Conservation (phyloP, 1,140 invertebrate species). For the Drosophila simulans region DNA sequence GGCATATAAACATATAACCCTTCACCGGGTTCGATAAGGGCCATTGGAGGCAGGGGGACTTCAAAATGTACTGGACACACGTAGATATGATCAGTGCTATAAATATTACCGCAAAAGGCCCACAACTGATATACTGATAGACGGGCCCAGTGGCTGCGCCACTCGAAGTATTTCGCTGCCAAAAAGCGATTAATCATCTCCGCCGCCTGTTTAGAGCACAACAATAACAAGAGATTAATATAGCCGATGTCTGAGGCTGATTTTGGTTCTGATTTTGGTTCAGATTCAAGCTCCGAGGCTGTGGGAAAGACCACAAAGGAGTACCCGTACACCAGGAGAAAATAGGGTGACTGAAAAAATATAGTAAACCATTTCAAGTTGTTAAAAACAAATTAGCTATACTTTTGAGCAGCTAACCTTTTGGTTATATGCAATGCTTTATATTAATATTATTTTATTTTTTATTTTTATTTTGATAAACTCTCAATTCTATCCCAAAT, state of each 20-base stretch:
- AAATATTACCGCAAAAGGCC: constrained; percentile 27
- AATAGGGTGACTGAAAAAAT: background rate
- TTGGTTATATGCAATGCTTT: no score
- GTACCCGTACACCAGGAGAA: background rate
- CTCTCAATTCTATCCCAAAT: no score
- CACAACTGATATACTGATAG: constrained; percentile 6
- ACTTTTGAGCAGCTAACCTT: no score
- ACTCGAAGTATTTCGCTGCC: constrained; percentile 32
- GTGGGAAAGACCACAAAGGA: constrained; percentile 28
- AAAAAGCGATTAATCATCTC: constrained; percentile 58
- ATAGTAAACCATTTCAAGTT: no score
- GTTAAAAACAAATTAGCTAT: no score
- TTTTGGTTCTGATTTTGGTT: constrained; percentile 26
- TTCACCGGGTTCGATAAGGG: constrained; percentile 20
- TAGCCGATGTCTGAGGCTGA: constrained; percentile 31
- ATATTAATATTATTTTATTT: no score
- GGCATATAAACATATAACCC: background rate
- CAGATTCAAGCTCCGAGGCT: constrained; percentile 31
- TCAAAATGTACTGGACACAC: constrained; percentile 29
- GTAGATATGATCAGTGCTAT: constrained; percentile 32
- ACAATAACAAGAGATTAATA: constrained; percentile 39
- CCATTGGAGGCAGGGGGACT: background rate
- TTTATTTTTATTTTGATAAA: no score
- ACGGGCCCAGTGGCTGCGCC: constrained; percentile 20
- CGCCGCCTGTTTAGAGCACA: constrained; percentile 23